Percentiles rank a stretch among this genome's conserved stretches.
Evolutionary conservation across 2,888 invertebrate genomes (phyloP).

Genomic region (Diaprepes abbreviatus): DNA sequence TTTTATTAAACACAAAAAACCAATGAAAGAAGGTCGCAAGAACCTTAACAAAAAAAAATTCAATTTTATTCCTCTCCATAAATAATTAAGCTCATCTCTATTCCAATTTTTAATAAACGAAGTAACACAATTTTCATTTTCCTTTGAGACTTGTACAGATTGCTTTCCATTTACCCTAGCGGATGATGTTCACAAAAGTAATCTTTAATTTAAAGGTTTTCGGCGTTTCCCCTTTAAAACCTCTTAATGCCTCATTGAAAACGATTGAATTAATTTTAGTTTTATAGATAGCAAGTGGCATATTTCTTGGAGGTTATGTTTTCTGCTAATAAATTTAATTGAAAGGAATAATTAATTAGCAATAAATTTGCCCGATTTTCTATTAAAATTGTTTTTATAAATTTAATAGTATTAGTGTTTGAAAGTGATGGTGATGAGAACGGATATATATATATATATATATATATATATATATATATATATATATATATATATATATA

Average conservation of each 20-base stretch:
- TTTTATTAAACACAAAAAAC: too few relatives aligned
- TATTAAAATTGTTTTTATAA: too few relatives aligned
- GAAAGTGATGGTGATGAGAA: too few relatives aligned
- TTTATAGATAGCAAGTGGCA: background rate
- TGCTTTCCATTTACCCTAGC: background rate
- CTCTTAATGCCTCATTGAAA: background rate
- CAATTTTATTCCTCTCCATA: background rate
- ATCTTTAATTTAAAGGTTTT: constrained; percentile 7
- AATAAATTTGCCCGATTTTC: too few relatives aligned
- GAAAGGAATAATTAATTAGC: too few relatives aligned
- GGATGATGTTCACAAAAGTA: constrained; percentile 4
- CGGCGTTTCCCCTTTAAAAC: background rate
- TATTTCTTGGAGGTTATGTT: too few relatives aligned
- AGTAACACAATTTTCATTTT: constrained; percentile 1
- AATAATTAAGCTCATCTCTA: background rate
- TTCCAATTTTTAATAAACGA: background rate
- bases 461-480: too few relatives aligned
- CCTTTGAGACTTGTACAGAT: constrained; percentile 2
- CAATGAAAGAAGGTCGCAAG: too few relatives aligned
- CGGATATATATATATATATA: too few relatives aligned
- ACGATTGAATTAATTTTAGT: constrained; percentile 3
- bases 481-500: too few relatives aligned
- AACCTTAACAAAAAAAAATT: background rate
- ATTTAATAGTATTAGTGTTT: too few relatives aligned
- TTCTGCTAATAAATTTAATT: too few relatives aligned